Base-by-base conservation (phyloP, 1,140 invertebrate genomes). In the Scaptomyza montana region DNA sequence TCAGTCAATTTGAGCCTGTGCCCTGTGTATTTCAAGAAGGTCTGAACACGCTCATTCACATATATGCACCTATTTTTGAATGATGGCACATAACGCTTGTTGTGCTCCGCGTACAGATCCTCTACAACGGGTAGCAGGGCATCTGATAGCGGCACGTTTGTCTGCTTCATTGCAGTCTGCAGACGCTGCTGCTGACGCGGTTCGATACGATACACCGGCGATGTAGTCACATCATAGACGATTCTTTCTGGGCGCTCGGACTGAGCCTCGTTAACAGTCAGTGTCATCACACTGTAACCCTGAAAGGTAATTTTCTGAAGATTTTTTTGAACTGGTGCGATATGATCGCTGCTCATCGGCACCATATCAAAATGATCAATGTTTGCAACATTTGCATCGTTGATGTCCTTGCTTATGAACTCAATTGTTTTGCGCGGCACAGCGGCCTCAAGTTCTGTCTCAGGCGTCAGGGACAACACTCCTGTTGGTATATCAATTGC, bases 101-200 rank as follows among this genome's bases (percentile, higher is more conserved):
- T 41, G n/a, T 64, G 39, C 53, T 73, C 77, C 7, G 43, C 39
- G 39, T 49, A 62, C 13, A 79, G 25, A 16, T 79, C 77, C 7
- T 49, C 2, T 0, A 59, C 36, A 7, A 79, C 33, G 41, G 71
- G 56, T 28, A 51, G 1, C 3, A 79, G 19, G 2, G 77, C 77
- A 2, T 57, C 60, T 6, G 8, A 10, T 30, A 79, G 21, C 0
- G 77, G 46, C 0, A 59, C 2, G 0, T 60, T 41, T 0, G 41
- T 6, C 47, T 70, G 77, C 10, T 54, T 1, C 1, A 78, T 13
- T 3, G 75, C 75, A 16, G 59, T 30, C 63, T 74, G 75, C n/a
- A 74, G 50, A 0, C 50, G 64, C 36, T 55, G 60, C 64, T 65
- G 71, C 8, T 60, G 47, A 3, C 49, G 41, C 0, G 43, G 6